Conservation (phyloP, 2,888 invertebrate genomes). For the Salpingus planirostris region DNA sequence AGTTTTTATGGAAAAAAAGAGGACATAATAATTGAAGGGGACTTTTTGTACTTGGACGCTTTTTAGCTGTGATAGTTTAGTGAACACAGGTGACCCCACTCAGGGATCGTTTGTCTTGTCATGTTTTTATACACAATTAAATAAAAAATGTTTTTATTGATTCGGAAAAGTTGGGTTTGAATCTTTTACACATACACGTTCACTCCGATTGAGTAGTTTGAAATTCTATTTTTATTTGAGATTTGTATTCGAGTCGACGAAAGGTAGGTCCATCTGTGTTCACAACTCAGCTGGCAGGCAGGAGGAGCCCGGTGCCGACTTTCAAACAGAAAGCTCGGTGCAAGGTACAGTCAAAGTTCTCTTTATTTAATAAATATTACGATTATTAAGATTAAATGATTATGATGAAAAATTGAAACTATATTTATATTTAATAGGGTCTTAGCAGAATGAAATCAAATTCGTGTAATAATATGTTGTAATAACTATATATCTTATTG, state of each 20-base stretch:
- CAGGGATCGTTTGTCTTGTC: slow-evolving; percentile 20
- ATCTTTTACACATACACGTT: too few relatives aligned
- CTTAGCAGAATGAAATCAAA: too few relatives aligned
- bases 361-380: slow-evolving; percentile 9
- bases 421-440: too few relatives aligned
- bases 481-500: too few relatives aligned
- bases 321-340: slow-evolving; percentile 73
- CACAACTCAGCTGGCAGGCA: slow-evolving; percentile 38
- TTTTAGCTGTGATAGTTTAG: slow-evolving; percentile 38
- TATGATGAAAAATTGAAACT: too few relatives aligned
- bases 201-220: too few relatives aligned
- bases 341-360: slow-evolving; percentile 59
- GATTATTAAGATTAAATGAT: too few relatives aligned
- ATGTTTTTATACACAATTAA: slow-evolving; percentile 15
- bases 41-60: slow-evolving; percentile 16
- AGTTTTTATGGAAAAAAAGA: slow-evolving; percentile 19
- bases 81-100: slow-evolving; percentile 39
- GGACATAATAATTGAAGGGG: slow-evolving; percentile 18
- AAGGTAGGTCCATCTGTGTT: slow-evolving; percentile 48
- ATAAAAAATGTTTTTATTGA: slow-evolving; percentile 18
- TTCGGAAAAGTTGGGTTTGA: slow-evolving; percentile 4
- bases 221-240: too few relatives aligned
- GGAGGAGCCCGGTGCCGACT: slow-evolving; percentile 63
- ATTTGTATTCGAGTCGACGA: too few relatives aligned
- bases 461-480: too few relatives aligned